phyloP scores from a whole-genome alignment of 1,140 invertebrate genomes.

The Orussus abietinus region DNA sequence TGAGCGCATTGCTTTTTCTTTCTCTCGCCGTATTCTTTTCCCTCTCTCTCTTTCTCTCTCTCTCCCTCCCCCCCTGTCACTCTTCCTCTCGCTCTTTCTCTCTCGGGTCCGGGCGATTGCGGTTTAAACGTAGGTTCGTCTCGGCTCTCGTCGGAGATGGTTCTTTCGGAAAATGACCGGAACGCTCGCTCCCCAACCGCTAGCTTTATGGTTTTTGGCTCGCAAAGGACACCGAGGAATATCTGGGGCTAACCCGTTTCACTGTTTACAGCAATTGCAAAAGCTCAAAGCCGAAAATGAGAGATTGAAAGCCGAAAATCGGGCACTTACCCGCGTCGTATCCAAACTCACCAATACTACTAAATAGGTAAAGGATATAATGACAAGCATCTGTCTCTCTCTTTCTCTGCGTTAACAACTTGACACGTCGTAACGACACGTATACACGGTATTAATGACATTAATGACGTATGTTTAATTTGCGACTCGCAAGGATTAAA shows the following conservation, averaged over 20 bases:
- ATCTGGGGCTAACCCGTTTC: slow-evolving; percentile 52
- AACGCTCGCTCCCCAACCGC: too few relatives aligned
- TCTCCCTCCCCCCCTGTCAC: slow-evolving; percentile 2
- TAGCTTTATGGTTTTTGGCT: slow-evolving; percentile 22
- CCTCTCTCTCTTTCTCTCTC: slow-evolving; percentile 8
- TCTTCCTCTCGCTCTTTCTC: too few relatives aligned
- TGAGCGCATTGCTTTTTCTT: slow-evolving; percentile 32
- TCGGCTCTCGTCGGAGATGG: too few relatives aligned
- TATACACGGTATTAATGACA: slow-evolving; percentile 39
- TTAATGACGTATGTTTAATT: slow-evolving; percentile 29
- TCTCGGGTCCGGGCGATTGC: too few relatives aligned
- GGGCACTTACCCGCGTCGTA: slow-evolving; percentile 89
- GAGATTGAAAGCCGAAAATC: slow-evolving; percentile 92
- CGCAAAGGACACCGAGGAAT: slow-evolving; percentile 10
- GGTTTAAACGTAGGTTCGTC: too few relatives aligned
- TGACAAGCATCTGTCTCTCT: slow-evolving; percentile 50
- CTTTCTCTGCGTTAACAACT: slow-evolving; percentile 51
- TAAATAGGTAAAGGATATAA: slow-evolving; percentile 68
- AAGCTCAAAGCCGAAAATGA: slow-evolving; percentile 96
- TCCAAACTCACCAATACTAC: slow-evolving; percentile 91
- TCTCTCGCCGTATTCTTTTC: slow-evolving; percentile 18
- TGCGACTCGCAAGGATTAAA: slow-evolving; percentile 29
- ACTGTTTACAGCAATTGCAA: slow-evolving; percentile 91
- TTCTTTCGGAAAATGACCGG: too few relatives aligned
- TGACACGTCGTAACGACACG: slow-evolving; percentile 42